Evolutionary conservation across 2,113 vertebrate species (phyloP).

Genomic region (Coreoperca whiteheadi): DNA sequence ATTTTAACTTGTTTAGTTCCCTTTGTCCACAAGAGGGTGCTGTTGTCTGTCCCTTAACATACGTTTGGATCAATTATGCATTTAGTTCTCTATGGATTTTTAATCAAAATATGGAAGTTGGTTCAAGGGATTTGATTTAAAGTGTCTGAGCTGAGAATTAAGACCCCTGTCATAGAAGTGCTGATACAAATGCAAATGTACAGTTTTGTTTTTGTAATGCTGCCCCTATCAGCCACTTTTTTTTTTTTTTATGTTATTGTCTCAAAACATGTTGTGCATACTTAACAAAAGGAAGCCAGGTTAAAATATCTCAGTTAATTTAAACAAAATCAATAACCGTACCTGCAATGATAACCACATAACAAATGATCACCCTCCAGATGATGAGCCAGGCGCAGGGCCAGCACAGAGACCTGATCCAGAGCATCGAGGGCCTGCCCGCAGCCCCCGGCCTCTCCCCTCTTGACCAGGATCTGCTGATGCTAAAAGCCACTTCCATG

Average conservation of each 20-base stretch:
- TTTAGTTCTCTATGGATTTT: not conserved
- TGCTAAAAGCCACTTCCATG: conserved; percentile 99
- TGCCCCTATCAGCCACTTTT: no score
- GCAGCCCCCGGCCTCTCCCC: conserved; percentile 90
- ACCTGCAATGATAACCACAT: not conserved
- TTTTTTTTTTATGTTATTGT: not conserved
- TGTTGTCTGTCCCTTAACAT: not conserved
- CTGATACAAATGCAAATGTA: not conserved
- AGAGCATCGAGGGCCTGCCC: conserved; percentile 94
- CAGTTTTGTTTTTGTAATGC: no score
- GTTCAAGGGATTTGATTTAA: not conserved
- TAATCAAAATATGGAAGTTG: not conserved
- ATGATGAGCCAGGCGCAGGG: conserved; percentile 98
- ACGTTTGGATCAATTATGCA: not conserved
- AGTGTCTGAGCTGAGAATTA: not conserved
- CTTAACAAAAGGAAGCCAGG: not conserved
- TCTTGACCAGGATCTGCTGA: conserved; percentile 95
- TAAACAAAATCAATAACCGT: not conserved
- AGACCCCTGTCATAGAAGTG: not conserved
- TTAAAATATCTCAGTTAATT: not conserved
- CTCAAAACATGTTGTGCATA: not conserved
- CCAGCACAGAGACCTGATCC: conserved; percentile 95
- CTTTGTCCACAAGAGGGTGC: conserved; percentile 39
- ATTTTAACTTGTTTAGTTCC: not conserved
- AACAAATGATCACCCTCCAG: conserved; percentile 68